Conservation (phyloP, 2,888 invertebrate species). For the Hermodice carunculata region DNA sequence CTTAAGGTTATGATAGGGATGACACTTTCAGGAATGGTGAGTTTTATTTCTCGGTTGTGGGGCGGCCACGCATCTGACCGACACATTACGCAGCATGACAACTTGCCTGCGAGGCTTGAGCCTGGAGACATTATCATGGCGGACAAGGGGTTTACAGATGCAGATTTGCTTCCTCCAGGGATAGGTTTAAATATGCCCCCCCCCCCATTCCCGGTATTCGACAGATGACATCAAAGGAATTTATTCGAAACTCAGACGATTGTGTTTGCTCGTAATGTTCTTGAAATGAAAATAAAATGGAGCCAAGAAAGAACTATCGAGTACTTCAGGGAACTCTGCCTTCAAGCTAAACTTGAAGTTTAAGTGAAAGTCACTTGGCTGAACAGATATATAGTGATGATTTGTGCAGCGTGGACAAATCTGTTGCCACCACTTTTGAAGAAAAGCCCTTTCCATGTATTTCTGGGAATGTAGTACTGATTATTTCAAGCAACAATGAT, state of each 20-base stretch:
- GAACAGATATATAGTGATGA: no score
- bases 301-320: slow-evolving; percentile 28
- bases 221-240: slow-evolving; percentile 25
- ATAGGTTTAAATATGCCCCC: slow-evolving; percentile 31
- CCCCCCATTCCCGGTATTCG: slow-evolving; percentile 1
- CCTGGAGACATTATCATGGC: slow-evolving; percentile 32
- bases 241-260: slow-evolving; percentile 27
- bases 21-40: slow-evolving; percentile 27
- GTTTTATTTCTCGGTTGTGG: slow-evolving; percentile 33
- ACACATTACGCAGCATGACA: slow-evolving; percentile 24
- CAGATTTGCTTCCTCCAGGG: slow-evolving; percentile 26
- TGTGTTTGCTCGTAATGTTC: slow-evolving; percentile 26
- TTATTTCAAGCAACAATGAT: no score
- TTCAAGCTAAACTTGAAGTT: no score
- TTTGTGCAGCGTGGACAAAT: no score
- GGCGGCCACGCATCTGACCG: slow-evolving; percentile 31
- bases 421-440: no score
- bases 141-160: slow-evolving; percentile 36
- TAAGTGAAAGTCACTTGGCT: no score
- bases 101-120: not conserved
- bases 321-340: slow-evolving; percentile 31
- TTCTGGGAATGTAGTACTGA: no score
- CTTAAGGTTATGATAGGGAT: no score
- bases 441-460: no score
- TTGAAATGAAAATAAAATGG: slow-evolving; percentile 38